These are phyloP conservation scores for Eupithecia abbreviata DNA, from an alignment of 2,888 invertebrate species.

Conservation along the genomic window DNA sequence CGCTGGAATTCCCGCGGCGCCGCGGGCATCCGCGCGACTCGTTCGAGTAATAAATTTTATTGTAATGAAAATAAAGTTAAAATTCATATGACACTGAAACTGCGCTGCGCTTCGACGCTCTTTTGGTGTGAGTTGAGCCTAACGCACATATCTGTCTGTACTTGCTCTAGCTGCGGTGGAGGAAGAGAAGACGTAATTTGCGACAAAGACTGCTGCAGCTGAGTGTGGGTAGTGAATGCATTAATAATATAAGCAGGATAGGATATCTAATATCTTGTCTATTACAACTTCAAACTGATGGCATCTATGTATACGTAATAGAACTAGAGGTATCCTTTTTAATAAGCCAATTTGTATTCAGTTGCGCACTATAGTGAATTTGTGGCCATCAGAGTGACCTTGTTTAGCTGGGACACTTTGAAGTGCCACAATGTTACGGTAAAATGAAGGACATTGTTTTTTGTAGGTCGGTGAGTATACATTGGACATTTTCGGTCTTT, in stretches of 20 bases:
- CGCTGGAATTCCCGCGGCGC: too few species aligned
- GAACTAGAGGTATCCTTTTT: constrained; percentile 34
- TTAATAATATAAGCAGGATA: neutral
- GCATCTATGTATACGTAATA: neutral
- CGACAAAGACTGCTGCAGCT: neutral
- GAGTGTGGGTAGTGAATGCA: neutral
- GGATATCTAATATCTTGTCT: neutral
- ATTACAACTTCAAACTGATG: neutral
- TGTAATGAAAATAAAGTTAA: too few species aligned
- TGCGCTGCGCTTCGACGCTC: too few species aligned
- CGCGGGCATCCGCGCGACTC: too few species aligned
- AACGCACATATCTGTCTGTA: neutral
- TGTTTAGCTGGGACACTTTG: constrained; percentile 33
- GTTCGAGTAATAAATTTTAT: too few species aligned
- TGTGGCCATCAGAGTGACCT: constrained; percentile 23
- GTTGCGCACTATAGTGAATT: constrained; percentile 31
- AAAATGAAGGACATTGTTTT: neutral
- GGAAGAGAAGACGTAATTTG: neutral
- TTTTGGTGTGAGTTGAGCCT: too few species aligned
- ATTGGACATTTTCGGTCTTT: neutral
- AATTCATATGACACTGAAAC: too few species aligned
- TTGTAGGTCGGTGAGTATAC: neutral
- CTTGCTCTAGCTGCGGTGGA: neutral
- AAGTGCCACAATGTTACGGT: constrained; percentile 22
- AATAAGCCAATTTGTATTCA: constrained; percentile 47